Evolutionary conservation across 1,140 invertebrate species (phyloP), one percentile per base, ranked within the genome.

Genomic region (Parapsyche elsis): DNA sequence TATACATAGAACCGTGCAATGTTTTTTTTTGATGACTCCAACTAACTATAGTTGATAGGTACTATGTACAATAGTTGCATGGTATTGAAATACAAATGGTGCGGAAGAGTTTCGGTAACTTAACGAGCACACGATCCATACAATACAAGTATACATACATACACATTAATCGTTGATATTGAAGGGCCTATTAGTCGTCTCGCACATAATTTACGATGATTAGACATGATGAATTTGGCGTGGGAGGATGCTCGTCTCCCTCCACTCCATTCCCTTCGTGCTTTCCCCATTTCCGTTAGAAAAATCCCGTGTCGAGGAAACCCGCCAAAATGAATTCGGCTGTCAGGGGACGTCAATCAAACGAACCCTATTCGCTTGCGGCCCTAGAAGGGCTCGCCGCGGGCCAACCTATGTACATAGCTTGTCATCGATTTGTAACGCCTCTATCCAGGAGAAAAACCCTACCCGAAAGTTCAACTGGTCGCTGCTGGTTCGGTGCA

Each of bases 341-440:
- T 80, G 79, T 81, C 75, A 78, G 76, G 45, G 76, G 30, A 49
- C 49, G 80, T 81, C 80, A 81, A 78, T 81, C 80, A 78, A 67
- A 14, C 9, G 21, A 12, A 59, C 74, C 76, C 53, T 61, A n/a
- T n/a, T n/a, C n/a, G n/a, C n/a, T 21, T 23, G 1, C 21, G 21
- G 49, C 21, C 57, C 71, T 21, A 75, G 71, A 26, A 45, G 30
- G 57, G 71, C 23, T 23, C 44, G 46, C 16, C 57, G n/a, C 12
- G 46, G 23, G 46, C 30, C n/a, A 38, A 53, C 57, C 49, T 76
- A 38, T n/a, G n/a, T n/a, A 38, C 30, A 46, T 45, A 49, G 23
- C 49, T 57, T 67, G 67, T 73, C 70, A 59, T 59, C 67, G 53
- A 79, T 79, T 79, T 71, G 78, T 73, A 71, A 79, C 78, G 78